Base-by-base conservation (phyloP, 2,113 vertebrate species). In the Macroglossus sobrinus region DNA sequence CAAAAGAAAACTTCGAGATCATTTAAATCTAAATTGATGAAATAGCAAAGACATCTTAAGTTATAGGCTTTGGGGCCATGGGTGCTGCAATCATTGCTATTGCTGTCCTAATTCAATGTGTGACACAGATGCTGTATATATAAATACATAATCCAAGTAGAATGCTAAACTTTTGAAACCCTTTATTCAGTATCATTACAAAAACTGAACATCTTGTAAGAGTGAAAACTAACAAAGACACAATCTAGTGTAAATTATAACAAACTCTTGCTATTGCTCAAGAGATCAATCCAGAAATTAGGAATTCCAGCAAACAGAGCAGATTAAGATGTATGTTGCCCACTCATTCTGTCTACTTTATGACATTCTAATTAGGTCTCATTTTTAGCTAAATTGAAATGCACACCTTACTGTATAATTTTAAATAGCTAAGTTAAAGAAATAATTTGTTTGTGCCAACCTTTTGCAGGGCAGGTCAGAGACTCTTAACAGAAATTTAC, bases 391-490 rank as follows among this genome's bases (percentile, higher is more conserved):
- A 13, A 80, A 59, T n/a, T 71, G 16, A 85, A 89, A 61, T 61
- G 24, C 12, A 86, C 21, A 92, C 38, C 43, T 72, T n/a, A 78
- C 26, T 69, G 43, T 50, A 63, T 59, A 72, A 74, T 78, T 92
- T 95, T 33, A 91, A 84, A 91, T 8, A 91, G 11, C 26, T 84
- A 38, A 91, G 40, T 68, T 93, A 90, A 81, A 76, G 40, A 84
- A 82, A 78, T 74, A 3, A 89, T 87, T 64, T 71, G n/a, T 21
- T 79, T 85, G 38, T 47, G 33, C 21, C n/a, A 95, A 24, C 28
- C 40, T 33, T 72, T 89, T 33, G 75, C 0, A 0, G 50, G 55
- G 30, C 71, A 80, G 30, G 35, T 38, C n/a, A 93, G 88, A 87
- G 28, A 57, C 16, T 90, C 64, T 64, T 64, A 76, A 90, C 24